A percentile compares a stretch with the other conserved stretches of the same genome.
These are phyloP conservation scores for Xylota sylvarum DNA, from an alignment of 2,888 invertebrate species.

Conservation along the genomic window DNA sequence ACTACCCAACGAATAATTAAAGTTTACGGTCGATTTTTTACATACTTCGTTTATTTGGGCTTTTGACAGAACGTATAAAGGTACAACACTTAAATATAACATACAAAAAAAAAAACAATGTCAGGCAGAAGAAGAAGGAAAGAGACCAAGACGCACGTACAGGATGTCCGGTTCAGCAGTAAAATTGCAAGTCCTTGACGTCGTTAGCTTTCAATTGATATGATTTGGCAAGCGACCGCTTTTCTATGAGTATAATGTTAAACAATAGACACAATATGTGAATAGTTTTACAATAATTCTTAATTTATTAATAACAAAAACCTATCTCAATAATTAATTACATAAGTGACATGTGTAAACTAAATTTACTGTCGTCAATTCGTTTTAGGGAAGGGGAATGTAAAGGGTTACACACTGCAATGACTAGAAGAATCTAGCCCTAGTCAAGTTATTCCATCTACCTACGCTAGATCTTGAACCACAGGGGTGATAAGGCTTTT, in stretches of 20 bases:
- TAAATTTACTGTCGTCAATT: constrained; percentile 56
- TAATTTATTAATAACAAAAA: constrained; percentile 75
- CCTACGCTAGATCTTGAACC: constrained; percentile 81
- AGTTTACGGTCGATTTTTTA: constrained; percentile 34
- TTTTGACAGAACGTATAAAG: constrained; percentile 58
- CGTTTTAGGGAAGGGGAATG: constrained; percentile 48
- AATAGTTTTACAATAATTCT: constrained; percentile 71
- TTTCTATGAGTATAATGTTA: constrained; percentile 20
- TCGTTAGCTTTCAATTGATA: constrained; percentile 26
- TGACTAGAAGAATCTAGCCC: constrained; percentile 85
- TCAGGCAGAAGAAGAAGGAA: constrained; percentile 33
- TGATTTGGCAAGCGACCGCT: constrained; percentile 13
- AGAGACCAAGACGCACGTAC: constrained; percentile 6
- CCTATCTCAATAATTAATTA: constrained; percentile 76
- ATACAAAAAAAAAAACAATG: constrained; percentile 48
- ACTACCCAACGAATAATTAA: constrained; percentile 37
- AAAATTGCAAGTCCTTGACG: constrained; percentile 14
- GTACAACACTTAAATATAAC: constrained; percentile 69
- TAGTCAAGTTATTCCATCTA: constrained; percentile 82
- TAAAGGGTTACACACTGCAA: constrained; percentile 79
- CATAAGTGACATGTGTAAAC: constrained; percentile 62
- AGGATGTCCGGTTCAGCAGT: constrained; percentile 9
- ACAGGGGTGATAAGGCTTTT: constrained; percentile 65
- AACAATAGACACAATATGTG: constrained; percentile 58
- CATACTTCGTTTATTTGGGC: constrained; percentile 65